Evolutionary conservation across 2,888 invertebrate species (phyloP), one percentile per base, ranked within the genome.

Genomic region (Caenorhabditis sp.): DNA sequence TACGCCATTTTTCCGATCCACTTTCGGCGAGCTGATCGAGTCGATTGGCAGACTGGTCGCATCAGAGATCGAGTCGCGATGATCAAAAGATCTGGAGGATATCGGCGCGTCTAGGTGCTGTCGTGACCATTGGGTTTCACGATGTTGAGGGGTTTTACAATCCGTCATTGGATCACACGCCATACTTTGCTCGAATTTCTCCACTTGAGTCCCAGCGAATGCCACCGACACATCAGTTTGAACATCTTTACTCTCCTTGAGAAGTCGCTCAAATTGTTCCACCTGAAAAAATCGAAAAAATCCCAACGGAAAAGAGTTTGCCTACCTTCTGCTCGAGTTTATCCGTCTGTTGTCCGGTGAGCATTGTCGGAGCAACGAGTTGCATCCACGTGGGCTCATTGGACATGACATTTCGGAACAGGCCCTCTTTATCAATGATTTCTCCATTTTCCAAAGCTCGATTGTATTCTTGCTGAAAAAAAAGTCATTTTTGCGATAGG

Each of bases 1-100:
- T n/a, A n/a, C n/a, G 27, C 59, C 75, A 31, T 50, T 26, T 63
- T 59, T 59, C 59, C 57, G 60, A 43, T 3, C 43, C 7, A 43
- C 14, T 7, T 43, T 54, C 58, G 69, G 63, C 4, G 76, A 58
- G 36, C 73, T 80, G 59, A 83, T 76, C 17, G 85, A 84, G 59
- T 85, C 85, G 67, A 84, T 76, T 20, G 85, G 85, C 17, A 85
- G 67, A 38, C 84, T 84, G 20, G 85, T 84, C 25, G 85, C 85
- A 59, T 85, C 85, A 12, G 83, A 84, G 27, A 85, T 78, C 0
- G 84, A 84, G 53, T 84, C 84, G n/a, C 77, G 65, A 53, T 69
- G 76, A 57, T 75, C 75, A 25, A 70, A 70, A 0, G 67, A 66
- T 14, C 65, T 38, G 0, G 68, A 73, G 1, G 65, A 49, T 14